Evolutionary conservation across 2,113 vertebrate genomes (phyloP), one percentile per base, ranked within the genome.

Genomic region (Jaculus jaculus): DNA sequence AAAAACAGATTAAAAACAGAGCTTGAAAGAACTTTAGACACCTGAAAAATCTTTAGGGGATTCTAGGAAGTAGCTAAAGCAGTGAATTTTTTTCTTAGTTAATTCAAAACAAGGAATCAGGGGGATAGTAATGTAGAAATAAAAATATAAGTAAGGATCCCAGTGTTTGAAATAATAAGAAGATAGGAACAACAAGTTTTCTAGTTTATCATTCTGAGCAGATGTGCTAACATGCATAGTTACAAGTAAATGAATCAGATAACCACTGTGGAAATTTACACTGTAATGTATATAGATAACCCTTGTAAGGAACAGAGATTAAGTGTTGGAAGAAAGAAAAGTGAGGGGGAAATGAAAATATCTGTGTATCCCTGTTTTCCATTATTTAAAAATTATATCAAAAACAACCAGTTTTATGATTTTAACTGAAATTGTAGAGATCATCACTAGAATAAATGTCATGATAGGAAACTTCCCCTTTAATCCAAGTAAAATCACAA

Each of bases 1-100:
- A 32, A 94, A 85, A 87, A n/a, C 39, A 54, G 42, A 63, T 74
- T 47, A 32, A 94, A 85, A 87, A n/a, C 39, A 54, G 42, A 65
- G 26, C 24, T 18, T 88, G n/a, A 71, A 75, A 68, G 63, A 66
- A 3, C 39, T 79, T 72, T 21, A 90, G 58, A 34, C 26, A 58
- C 1, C 26, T 30, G 21, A 3, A 58, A 20, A 37, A 65, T 85
- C 12, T 68, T 54, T 21, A 65, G 23, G 23, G 34, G 69, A 61
- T 12, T 39, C n/a, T 42, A 32, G 16, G 10, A 91, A 91, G 20
- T 39, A 72, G 58, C 5, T 23, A 3, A 60, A 17, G 5, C 83
- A 28, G 16, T n/a, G 12, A 65, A 30, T 65, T 10, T 51, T 51
- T 15, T 86, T 86, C 26, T 82, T 32, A 82, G n/a, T 69, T 84